A percentile compares a stretch with the other conserved stretches of the same genome.
These are phyloP conservation scores for Lycaena phlaeas DNA, from an alignment of 2,888 invertebrate genomes.

Conservation along the genomic window DNA sequence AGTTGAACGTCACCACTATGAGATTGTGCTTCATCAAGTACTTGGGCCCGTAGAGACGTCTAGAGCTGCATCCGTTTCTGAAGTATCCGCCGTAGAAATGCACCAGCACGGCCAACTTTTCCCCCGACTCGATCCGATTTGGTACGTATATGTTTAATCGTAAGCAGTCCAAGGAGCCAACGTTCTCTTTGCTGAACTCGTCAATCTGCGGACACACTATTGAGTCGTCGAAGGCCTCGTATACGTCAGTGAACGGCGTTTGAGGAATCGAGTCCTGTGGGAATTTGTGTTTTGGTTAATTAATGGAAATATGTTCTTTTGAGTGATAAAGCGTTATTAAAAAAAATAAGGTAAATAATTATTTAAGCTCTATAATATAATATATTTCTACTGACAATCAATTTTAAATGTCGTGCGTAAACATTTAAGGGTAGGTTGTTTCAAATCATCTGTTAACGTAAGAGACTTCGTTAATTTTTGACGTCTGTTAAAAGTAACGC, in stretches of 20 bases:
- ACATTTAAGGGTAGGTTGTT: no score
- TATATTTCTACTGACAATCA: no score
- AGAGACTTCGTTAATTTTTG: no score
- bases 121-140: conserved; percentile 14
- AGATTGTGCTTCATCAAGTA: neutral
- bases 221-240: conserved; percentile 28
- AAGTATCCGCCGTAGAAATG: conserved; percentile 4
- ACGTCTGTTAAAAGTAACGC: no score
- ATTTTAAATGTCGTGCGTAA: no score
- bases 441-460: no score
- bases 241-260: conserved; percentile 27
- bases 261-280: conserved; percentile 26
- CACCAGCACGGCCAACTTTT: neutral
- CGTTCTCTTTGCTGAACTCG: conserved; percentile 15
- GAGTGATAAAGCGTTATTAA: no score
- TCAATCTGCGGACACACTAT: conserved; percentile 33
- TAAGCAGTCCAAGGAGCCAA: conserved; percentile 33
- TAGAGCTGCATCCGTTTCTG: neutral
- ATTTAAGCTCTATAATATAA: no score
- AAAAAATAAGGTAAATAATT: no score
- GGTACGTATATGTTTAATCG: conserved; percentile 38
- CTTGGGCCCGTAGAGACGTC: neutral
- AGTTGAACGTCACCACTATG: neutral
- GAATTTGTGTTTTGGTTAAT: no score
- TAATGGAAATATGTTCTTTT: conserved; percentile 16